Percentiles rank a stretch among this genome's conserved stretches.
These are phyloP conservation scores for Akabosia matsudoensis DNA, from an alignment of 1,140 invertebrate genomes.

Conservation along the genomic window DNA sequence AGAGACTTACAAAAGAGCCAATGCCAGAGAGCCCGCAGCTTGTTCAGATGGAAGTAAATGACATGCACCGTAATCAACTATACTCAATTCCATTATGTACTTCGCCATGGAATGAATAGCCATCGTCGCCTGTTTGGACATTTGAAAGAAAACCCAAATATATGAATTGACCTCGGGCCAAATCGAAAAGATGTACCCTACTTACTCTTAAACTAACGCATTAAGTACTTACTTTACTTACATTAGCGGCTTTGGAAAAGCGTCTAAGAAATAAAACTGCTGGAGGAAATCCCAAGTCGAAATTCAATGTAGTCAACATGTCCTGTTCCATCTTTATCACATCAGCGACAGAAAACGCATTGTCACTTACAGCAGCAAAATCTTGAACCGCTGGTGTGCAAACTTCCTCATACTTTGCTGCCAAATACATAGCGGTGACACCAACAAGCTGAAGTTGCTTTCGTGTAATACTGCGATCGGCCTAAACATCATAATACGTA, in stretches of 20 bases:
- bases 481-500: slow-evolving; percentile 49
- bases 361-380: slow-evolving; percentile 89
- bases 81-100: slow-evolving; percentile 83
- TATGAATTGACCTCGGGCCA: not conserved
- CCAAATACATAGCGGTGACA: slow-evolving; percentile 83
- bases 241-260: slow-evolving; percentile 70
- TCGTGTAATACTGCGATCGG: slow-evolving; percentile 59
- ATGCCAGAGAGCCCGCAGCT: slow-evolving; percentile 70
- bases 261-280: slow-evolving; percentile 84
- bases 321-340: slow-evolving; percentile 79
- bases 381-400: slow-evolving; percentile 81
- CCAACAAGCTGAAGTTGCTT: slow-evolving; percentile 84
- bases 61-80: slow-evolving; percentile 77
- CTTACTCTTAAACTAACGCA: slow-evolving; percentile 5
- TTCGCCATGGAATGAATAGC: slow-evolving; percentile 83
- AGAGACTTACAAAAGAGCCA: slow-evolving; percentile 58
- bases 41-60: slow-evolving; percentile 76
- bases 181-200: not conserved
- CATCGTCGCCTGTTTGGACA: slow-evolving; percentile 57
- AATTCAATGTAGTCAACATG: slow-evolving; percentile 72
- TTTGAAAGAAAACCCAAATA: too few species aligned
- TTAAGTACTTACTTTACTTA: slow-evolving; percentile 49
- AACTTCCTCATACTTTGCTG: slow-evolving; percentile 94
- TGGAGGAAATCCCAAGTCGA: slow-evolving; percentile 76
- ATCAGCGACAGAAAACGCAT: slow-evolving; percentile 75